Base-by-base conservation (phyloP, 2,797 vertebrate genomes). In the Clarias fuscus region DNA sequence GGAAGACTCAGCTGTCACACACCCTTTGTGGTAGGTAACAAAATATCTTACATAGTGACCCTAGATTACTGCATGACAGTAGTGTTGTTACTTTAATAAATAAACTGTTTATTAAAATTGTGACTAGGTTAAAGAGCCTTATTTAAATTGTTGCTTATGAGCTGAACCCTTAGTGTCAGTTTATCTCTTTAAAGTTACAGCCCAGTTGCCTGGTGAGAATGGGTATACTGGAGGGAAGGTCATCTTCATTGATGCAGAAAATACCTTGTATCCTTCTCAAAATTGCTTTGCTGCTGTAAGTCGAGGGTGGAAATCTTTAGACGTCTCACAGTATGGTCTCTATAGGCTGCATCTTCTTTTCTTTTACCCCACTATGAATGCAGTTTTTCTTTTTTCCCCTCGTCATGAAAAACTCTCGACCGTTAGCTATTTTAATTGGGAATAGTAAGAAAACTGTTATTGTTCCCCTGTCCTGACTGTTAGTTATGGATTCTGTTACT, bases 241-340 rank as follows among this genome's bases (percentile, higher is more conserved):
- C 86, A 97, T 99, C 93, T 99, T 98, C 93, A 97, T 99, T 43
- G 98, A 99, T 91, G 98, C 98, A 15, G 98, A 99, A 95, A 96
- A 99, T 92, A 99, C 98, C 85, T 99, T 99, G 98, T 98, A 99
- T 98, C 97, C 95, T 94, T 95, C 90, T 15, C 40, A 33, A 37
- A 56, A 58, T 56, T n/a, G 10, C 33, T 64, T 82, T 83, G 15
- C 58, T 37, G 1, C 10, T 76, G 22, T 17, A 37, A 64, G 64
- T 80, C 27, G 48, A 80, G 22, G 13, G 33, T 40, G 13, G 61
- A 37, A 65, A 11, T 33, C 2, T 24, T 65, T 64, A 15, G 14
- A 80, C 24, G 48, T 15, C 37, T 17, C 17, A 13, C 20, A 65
- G 37, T 64, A 10, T 61, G 1, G 5, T 64, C 17, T 79, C 30